These are phyloP conservation scores for Upupa epops DNA, from an alignment of 2,113 vertebrate species.

Conservation along the genomic window DNA sequence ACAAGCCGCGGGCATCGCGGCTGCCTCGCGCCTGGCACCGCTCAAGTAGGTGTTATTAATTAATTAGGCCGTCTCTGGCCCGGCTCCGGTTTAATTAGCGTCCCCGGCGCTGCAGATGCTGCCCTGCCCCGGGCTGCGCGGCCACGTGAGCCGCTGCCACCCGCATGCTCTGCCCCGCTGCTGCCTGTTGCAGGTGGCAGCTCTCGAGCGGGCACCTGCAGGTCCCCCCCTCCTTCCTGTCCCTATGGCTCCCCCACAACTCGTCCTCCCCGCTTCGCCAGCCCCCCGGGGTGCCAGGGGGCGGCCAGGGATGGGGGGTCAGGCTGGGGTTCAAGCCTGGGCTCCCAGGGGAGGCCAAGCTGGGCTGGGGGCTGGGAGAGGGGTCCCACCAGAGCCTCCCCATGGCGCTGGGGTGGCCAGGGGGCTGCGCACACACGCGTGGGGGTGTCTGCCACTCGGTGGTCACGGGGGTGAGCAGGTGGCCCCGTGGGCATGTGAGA, in stretches of 20 bases:
- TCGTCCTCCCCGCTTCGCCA: neutral
- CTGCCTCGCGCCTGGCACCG: neutral
- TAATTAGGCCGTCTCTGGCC: constrained; percentile 60
- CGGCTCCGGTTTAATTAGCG: constrained; percentile 53
- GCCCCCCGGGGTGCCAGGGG: rapidly evolving
- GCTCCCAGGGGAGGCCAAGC: neutral
- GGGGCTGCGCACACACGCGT: neutral
- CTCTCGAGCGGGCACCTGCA: neutral
- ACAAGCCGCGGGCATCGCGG: neutral
- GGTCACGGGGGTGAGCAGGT: neutral
- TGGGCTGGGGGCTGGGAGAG: neutral
- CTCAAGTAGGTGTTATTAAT: constrained; percentile 63
- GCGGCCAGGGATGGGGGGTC: too few relatives aligned
- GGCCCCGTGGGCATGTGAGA: neutral
- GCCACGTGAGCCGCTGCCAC: neutral
- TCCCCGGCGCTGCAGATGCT: constrained; percentile 47
- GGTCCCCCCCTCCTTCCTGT: rapidly evolving
- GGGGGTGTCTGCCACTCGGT: rapidly evolving
- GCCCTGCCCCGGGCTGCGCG: constrained; percentile 9
- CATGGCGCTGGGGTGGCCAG: rapidly evolving
- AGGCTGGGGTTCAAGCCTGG: neutral
- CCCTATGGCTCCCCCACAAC: rapidly evolving
- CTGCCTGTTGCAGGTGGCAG: neutral
- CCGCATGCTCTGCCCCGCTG: neutral
- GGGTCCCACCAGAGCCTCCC: neutral